Evolutionary conservation across 2,888 invertebrate genomes (phyloP).

Genomic region (Thyatira batis): DNA sequence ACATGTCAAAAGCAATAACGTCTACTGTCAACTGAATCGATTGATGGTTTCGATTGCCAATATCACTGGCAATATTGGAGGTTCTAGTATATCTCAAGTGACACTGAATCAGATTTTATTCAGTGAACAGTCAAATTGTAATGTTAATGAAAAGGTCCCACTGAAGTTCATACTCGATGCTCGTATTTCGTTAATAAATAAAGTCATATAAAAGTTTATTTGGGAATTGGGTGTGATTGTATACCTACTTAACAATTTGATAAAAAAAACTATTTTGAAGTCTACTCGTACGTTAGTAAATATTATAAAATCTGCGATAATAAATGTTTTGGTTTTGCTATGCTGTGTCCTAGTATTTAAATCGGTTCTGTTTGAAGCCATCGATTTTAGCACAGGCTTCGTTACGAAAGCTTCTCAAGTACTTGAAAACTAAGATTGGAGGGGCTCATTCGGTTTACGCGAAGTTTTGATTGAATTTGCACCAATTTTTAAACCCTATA

Average conservation of each 20-base stretch:
- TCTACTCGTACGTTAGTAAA: too few species aligned
- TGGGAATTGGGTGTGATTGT: too few species aligned
- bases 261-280: too few species aligned
- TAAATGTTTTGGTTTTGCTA: background rate
- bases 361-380: background rate
- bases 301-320: background rate
- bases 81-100: background rate
- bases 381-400: background rate
- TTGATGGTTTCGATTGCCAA: background rate
- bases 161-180: background rate
- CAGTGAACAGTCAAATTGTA: background rate
- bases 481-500: conserved; percentile 21
- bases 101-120: background rate
- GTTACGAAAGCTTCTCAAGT: conserved; percentile 9
- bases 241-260: too few species aligned
- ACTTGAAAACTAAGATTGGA: conserved; percentile 14
- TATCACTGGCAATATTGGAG: background rate
- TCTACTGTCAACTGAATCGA: background rate
- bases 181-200: background rate
- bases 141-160: background rate
- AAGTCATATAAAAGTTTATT: background rate
- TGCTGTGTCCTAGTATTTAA: background rate
- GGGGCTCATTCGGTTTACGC: conserved; percentile 9
- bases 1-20: too few species aligned
- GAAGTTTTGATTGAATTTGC: conserved; percentile 1